phyloP scores from a whole-genome alignment of 2,113 vertebrate species.

The Bombycilla garrulus region DNA sequence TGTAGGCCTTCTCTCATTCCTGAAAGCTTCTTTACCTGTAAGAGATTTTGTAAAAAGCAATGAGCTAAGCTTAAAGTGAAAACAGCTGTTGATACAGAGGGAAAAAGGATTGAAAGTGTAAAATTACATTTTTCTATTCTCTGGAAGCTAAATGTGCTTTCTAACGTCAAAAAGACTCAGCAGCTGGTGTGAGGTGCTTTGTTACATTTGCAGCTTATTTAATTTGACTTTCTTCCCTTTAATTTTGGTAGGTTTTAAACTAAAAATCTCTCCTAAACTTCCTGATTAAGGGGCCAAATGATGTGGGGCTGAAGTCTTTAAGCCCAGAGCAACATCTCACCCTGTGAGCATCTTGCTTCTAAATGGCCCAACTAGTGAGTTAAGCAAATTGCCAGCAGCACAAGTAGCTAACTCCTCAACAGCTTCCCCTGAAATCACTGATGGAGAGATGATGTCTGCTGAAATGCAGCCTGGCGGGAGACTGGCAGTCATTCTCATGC shows the following conservation, averaged over 20 bases:
- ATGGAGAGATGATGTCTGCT: background rate
- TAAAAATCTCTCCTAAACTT: background rate
- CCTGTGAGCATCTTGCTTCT: background rate
- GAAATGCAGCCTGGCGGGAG: background rate
- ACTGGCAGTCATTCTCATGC: background rate
- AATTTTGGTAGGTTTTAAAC: background rate
- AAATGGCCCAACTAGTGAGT: background rate
- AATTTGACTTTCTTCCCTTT: background rate
- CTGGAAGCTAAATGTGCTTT: background rate
- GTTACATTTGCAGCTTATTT: background rate
- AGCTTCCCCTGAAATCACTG: background rate
- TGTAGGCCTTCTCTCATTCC: constrained; percentile 23
- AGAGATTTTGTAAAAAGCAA: background rate
- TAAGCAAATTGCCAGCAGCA: background rate
- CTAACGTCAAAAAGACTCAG: background rate
- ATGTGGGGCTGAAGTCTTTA: background rate
- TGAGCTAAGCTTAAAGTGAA: background rate
- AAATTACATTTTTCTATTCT: background rate
- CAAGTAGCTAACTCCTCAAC: background rate
- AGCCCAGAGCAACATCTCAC: background rate
- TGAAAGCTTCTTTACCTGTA: background rate
- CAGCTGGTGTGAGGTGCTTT: background rate
- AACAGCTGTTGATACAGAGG: background rate
- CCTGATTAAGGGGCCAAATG: background rate
- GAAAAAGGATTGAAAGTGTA: background rate